These are phyloP conservation scores for Daphoenositta chrysoptera DNA, from an alignment of 2,113 vertebrate species.

Conservation along the genomic window DNA sequence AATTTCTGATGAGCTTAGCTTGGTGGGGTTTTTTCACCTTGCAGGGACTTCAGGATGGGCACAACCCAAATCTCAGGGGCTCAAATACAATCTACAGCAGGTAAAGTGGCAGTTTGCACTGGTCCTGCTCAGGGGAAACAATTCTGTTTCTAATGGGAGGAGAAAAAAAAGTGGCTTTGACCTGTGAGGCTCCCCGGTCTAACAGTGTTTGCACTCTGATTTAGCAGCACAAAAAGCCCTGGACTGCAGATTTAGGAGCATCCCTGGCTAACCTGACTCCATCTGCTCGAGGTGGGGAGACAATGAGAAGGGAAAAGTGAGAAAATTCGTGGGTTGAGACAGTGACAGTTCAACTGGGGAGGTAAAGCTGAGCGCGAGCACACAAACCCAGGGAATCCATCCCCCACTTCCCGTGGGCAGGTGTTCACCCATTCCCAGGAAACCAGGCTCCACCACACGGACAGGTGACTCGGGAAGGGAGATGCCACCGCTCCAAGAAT, in stretches of 20 bases:
- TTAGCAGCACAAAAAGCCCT: background rate
- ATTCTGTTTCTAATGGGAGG: background rate
- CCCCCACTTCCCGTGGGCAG: background rate
- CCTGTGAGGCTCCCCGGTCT: background rate
- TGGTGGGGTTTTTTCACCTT: background rate
- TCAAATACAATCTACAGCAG: background rate
- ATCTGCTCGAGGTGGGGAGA: background rate
- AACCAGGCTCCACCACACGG: background rate
- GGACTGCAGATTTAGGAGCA: background rate
- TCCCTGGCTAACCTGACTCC: too few relatives aligned
- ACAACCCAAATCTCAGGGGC: background rate
- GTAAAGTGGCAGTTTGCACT: background rate
- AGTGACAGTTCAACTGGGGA: fast-evolving
- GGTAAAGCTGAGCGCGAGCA: background rate
- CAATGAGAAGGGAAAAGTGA: background rate
- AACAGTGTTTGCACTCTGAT: background rate
- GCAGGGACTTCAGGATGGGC: background rate
- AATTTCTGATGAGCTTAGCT: background rate
- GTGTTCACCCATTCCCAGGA: background rate
- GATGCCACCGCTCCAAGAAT: background rate
- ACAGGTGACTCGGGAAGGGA: background rate
- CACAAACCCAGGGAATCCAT: background rate
- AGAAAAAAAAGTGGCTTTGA: background rate
- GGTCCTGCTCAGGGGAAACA: background rate
- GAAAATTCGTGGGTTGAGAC: fast-evolving